Conservation (phyloP, 2,113 vertebrate species). For the Phainopepla nitens region DNA sequence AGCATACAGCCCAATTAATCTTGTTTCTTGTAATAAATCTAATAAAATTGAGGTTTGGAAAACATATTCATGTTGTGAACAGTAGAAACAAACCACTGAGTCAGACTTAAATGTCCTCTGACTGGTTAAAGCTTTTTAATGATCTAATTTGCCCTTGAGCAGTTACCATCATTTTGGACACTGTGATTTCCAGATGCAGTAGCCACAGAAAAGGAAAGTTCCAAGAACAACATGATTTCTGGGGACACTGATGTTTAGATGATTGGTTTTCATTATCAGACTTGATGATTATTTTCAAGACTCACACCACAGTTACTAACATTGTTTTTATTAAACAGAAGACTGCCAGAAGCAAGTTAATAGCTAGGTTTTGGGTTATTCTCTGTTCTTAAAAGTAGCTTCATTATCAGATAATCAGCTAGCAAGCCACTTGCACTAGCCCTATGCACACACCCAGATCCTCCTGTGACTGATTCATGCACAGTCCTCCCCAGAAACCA, state of each 20-base stretch:
- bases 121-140: slow-evolving; percentile 5
- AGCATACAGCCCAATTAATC: not conserved
- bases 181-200: slow-evolving; percentile 1
- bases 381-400: not conserved
- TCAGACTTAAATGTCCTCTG: not conserved
- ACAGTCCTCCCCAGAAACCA: not conserved
- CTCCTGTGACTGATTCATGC: not conserved
- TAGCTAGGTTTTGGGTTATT: not conserved
- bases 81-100: not conserved
- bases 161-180: not conserved
- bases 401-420: not conserved
- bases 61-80: not conserved
- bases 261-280: not conserved
- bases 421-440: not conserved
- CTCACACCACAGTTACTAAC: not conserved
- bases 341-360: not conserved
- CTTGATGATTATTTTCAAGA: not conserved
- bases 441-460: fast-evolving
- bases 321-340: slow-evolving; percentile 4
- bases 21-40: slow-evolving; percentile 27
- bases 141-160: not conserved
- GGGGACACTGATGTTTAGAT: not conserved
- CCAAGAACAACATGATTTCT: slow-evolving; percentile 3
- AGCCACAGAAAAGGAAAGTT: not conserved
- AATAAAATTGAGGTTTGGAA: slow-evolving; percentile 19